phyloP scores from a whole-genome alignment of 2,113 vertebrate species.

The Mormoops blainvillei region DNA sequence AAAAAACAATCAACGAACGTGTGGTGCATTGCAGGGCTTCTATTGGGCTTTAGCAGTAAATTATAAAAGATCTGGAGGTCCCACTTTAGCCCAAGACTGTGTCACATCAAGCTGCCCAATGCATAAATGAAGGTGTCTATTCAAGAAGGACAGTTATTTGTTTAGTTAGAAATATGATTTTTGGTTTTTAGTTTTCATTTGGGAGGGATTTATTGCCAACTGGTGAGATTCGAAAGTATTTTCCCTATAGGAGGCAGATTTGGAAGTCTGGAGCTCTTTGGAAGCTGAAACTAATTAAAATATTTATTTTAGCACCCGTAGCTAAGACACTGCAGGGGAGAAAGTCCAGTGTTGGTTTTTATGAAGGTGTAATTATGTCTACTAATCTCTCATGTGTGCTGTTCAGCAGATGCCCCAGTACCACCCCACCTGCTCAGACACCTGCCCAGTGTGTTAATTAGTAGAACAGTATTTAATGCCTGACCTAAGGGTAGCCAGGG shows the following conservation, averaged over 20 bases:
- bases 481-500: neutral
- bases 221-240: slow-evolving; percentile 11
- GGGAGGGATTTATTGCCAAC: neutral
- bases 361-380: slow-evolving; percentile 31
- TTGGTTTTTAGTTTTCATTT: neutral
- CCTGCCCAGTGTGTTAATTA: neutral
- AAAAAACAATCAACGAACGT: neutral
- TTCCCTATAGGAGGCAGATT: slow-evolving; percentile 46
- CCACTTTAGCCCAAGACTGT: neutral
- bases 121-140: neutral
- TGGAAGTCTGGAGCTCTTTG: slow-evolving; percentile 11
- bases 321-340: slow-evolving; percentile 16
- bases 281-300: slow-evolving; percentile 61
- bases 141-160: neutral
- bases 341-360: neutral
- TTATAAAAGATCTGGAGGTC: neutral
- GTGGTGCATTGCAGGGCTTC: neutral
- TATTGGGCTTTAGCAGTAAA: neutral
- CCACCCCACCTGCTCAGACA: slow-evolving; percentile 10
- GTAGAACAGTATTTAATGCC: neutral
- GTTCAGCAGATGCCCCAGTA: neutral
- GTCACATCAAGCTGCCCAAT: neutral
- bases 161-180: slow-evolving; percentile 26
- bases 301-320: slow-evolving; percentile 35
- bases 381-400: neutral